Percentiles rank a stretch among this genome's conserved stretches.
phyloP scores from a whole-genome alignment of 2,113 vertebrate genomes.

The Clarias batrachus region DNA sequence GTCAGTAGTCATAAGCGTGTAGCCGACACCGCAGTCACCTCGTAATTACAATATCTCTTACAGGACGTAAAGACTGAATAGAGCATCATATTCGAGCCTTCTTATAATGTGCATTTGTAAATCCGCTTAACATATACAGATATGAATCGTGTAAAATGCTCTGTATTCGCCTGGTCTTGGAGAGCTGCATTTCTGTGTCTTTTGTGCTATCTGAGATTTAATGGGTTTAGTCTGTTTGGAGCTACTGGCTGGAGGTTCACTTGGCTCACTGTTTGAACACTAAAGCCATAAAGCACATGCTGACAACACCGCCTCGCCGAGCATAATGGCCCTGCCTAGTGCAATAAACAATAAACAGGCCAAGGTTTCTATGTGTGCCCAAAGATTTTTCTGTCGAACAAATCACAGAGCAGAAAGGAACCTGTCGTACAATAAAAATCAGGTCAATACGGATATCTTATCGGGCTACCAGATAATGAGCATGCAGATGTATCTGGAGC shows the following conservation, averaged over 20 bases:
- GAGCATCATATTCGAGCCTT: not conserved
- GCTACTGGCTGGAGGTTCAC: not conserved
- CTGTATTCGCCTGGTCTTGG: not conserved
- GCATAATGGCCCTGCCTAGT: slow-evolving; percentile 20
- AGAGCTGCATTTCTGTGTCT: not conserved
- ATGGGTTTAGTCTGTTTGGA: slow-evolving; percentile 8
- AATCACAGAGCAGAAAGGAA: not conserved
- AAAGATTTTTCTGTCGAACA: not conserved
- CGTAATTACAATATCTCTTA: not conserved
- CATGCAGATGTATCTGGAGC: not conserved
- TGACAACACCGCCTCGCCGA: slow-evolving; percentile 19
- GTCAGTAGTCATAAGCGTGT: not conserved
- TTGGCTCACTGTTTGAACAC: slow-evolving; percentile 19
- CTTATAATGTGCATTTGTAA: not conserved
- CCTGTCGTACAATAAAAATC: not conserved
- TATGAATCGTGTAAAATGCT: not conserved
- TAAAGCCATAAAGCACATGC: slow-evolving; percentile 36
- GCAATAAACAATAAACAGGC: slow-evolving; percentile 19
- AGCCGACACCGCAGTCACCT: not conserved
- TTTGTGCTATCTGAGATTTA: not conserved
- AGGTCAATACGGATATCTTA: not conserved
- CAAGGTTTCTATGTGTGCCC: not conserved
- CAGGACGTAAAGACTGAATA: not conserved
- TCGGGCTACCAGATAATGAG: not conserved
- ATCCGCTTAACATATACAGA: not conserved